Evolutionary conservation across 2,113 vertebrate genomes (phyloP), one percentile per base, ranked within the genome.

Genomic region (Corythoichthys intestinalis): DNA sequence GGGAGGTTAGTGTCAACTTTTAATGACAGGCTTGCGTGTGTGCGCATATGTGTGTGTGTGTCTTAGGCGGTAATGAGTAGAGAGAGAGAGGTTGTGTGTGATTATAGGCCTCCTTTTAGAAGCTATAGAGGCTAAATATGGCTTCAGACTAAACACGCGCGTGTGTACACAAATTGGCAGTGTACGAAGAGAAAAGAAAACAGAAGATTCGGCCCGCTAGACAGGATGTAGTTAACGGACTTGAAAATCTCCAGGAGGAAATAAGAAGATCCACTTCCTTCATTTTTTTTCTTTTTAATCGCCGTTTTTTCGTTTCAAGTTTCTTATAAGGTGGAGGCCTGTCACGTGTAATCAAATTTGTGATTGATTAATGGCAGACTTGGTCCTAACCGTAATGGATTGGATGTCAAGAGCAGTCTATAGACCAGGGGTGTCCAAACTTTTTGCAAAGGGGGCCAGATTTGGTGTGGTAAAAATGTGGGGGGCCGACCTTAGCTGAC

Each of bases 1-100:
- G 90, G 92, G 89, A 92, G 90, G 91, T 90, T 89, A 91, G 85
- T 88, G 88, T 91, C 79, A 89, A 83, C 79, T 87, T 86, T 84
- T 92, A 91, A 92, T 92, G 90, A 92, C 82, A 93, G 89, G 90
- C 74, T 84, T 66, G 60, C 77, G 74, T 79, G 65, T 83, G 75
- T 81, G 77, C 84, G 81, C 80, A 74, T 73, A 77, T 78, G 71
- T 67, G 57, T 73, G 74, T 73, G 63, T 84, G 83, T 85, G 80
- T 87, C 74, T 67, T 76, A 83, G 74, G 83, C 70, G 91, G 83
- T 91, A 92, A 93, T 92, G 89, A 91, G 84, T 91, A 91, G 87
- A n/a, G n/a, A n/a, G n/a, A n/a, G n/a, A 91, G 87, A 89, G 88
- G 88, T 79, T 83, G 76, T 74, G 82, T 81, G 73, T 91, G 91